A percentile compares a stretch with the other conserved stretches of the same genome.
Evolutionary conservation across 2,888 invertebrate species (phyloP).

Genomic region (Orchesellides sinensis): DNA sequence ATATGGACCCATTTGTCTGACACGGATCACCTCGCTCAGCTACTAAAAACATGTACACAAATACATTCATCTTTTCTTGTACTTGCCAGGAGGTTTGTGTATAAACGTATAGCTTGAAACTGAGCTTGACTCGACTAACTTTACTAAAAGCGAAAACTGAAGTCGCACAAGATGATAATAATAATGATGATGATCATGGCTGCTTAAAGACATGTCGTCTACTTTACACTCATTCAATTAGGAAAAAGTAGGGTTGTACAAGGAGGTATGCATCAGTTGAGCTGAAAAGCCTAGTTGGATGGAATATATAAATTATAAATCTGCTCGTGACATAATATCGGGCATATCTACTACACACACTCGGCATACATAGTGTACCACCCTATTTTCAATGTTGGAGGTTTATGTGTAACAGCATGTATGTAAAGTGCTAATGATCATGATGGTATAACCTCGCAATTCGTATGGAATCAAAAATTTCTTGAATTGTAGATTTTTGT

Average conservation of each 20-base stretch:
- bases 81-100: constrained; percentile 10
- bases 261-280: constrained; percentile 37
- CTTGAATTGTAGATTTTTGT: background rate
- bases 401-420: constrained; percentile 26
- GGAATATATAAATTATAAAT: too few relatives aligned
- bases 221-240: constrained; percentile 60
- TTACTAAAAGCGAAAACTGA: constrained; percentile 12
- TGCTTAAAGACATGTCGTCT: constrained; percentile 55
- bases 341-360: too few relatives aligned
- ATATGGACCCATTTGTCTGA: constrained; percentile 74
- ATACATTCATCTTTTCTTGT: constrained; percentile 55
- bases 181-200: constrained; percentile 43
- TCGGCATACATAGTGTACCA: too few relatives aligned
- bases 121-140: too few relatives aligned
- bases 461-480: background rate
- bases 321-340: too few relatives aligned
- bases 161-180: constrained; percentile 35
- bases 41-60: constrained; percentile 65
- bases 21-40: constrained; percentile 72
- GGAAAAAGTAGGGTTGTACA: constrained; percentile 22
- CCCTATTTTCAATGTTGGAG: constrained; percentile 33
- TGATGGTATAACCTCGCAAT: too few relatives aligned
- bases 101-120: constrained; percentile 20
- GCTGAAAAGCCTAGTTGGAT: too few relatives aligned
- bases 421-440: too few relatives aligned